These are phyloP conservation scores for Pelodiscus sinensis DNA, from an alignment of 2,113 vertebrate species.

Conservation along the genomic window DNA sequence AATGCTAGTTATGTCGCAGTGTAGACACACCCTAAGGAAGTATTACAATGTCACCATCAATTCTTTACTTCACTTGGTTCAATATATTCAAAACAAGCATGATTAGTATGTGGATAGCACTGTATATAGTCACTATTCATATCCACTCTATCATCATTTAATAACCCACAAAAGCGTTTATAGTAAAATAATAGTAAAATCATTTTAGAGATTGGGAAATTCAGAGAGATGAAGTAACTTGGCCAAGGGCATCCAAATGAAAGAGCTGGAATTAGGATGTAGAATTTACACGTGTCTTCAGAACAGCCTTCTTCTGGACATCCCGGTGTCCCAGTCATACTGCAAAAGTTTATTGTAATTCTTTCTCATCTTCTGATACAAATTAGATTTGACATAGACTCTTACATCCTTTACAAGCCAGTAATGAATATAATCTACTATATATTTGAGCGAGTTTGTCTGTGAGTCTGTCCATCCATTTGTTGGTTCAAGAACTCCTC, in stretches of 20 bases:
- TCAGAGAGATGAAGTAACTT: background rate
- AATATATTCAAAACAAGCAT: too few species aligned
- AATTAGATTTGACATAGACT: background rate
- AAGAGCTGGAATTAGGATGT: background rate
- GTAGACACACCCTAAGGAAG: too few species aligned
- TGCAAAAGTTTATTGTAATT: background rate
- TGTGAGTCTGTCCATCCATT: too few species aligned
- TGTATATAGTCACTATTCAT: background rate
- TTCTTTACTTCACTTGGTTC: too few species aligned
- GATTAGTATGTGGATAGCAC: too few species aligned
- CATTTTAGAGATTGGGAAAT: background rate
- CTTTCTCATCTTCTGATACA: background rate
- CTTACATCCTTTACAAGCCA: background rate
- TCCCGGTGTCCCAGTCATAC: background rate
- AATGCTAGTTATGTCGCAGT: too few species aligned
- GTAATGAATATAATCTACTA: background rate
- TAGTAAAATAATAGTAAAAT: background rate
- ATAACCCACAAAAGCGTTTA: background rate
- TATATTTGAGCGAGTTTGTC: too few species aligned
- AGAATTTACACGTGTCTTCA: background rate
- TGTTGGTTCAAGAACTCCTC: too few species aligned
- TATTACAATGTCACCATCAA: too few species aligned
- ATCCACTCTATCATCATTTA: background rate
- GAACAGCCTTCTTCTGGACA: background rate
- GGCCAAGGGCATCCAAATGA: background rate